phyloP scores from a whole-genome alignment of 92 coral and sea anemone species.

The Zoanthus solanderi region DNA sequence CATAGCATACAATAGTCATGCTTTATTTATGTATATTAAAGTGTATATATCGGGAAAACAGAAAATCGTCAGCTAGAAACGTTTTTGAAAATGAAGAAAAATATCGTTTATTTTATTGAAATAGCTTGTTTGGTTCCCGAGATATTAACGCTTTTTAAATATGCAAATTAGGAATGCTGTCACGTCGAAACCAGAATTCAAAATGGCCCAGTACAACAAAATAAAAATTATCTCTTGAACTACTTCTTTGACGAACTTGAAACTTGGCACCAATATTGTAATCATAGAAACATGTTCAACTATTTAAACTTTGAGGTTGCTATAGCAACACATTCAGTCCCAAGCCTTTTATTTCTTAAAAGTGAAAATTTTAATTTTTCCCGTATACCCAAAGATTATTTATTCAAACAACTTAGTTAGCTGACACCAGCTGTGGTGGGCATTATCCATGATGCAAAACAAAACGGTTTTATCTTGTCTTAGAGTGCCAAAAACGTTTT shows the following conservation, averaged over 20 bases:
- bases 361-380: neutral
- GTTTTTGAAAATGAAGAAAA: conserved; percentile 31
- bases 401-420: neutral
- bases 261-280: too few relatives aligned
- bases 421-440: too few relatives aligned
- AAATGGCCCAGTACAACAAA: too few relatives aligned
- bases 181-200: conserved; percentile 2
- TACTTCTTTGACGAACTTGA: too few relatives aligned
- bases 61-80: conserved; percentile 20
- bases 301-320: too few relatives aligned
- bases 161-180: neutral
- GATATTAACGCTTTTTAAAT: conserved; percentile 14
- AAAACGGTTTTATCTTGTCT: neutral
- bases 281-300: too few relatives aligned
- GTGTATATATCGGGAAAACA: conserved; percentile 24
- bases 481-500: neutral
- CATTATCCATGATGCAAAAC: too few relatives aligned
- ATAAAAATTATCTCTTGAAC: too few relatives aligned
- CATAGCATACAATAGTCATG: conserved; percentile 8
- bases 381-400: neutral
- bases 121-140: conserved; percentile 16
- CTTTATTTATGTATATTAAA: conserved; percentile 15
- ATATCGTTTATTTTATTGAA: conserved; percentile 24
- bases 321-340: too few relatives aligned
- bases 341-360: too few relatives aligned